Evolutionary conservation across 2,888 invertebrate species (phyloP), one percentile per base, ranked within the genome.

Genomic region (Andrena fulva): DNA sequence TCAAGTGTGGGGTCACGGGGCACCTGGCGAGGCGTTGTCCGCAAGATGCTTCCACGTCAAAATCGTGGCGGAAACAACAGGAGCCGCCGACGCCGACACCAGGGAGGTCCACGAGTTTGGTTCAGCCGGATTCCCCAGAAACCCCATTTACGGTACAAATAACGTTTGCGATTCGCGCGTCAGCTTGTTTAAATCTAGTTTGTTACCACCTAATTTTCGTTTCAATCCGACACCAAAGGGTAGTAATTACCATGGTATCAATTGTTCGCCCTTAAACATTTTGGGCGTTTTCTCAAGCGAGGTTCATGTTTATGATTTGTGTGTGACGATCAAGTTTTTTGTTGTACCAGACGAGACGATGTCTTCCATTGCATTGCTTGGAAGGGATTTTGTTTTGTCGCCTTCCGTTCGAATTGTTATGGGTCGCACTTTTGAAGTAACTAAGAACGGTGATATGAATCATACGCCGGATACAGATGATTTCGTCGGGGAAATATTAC

Each of bases 311-410:
- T n/a, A 64, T 7, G 20, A 27, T 27, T 7, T 16, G 0, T 1
- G 12, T 1, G 2, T 64, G 1, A 2, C 2, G 20, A 77, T 77
- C 7, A 66, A 50, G 52, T 66, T 77, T 35, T 42, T 20, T 29
- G 52, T 71, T 0, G 60, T 77, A 0, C 77, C 66, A 1, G 52
- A 71, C 0, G 29, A 12, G 2, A 60, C 35, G 0, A 77, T 77
- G 60, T 50, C 27, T 5, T 27, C 5, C 4, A 4, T 5, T 6
- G 66, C 35, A 8, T 12, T 77, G 0, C 35, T 71, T 7, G 71
- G 77, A 0, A 59, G 71, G 24, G 71, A 77, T 16, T 77, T 71
- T 42, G 42, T 50, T 1, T 60, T 64, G 1, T 33, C 42, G n/a
- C 52, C 66, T 0, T 24, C 33, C 0, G 12, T 69, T 20, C 33